Evolutionary conservation across 2,113 vertebrate species (phyloP).

Genomic region (Centropristis striata): DNA sequence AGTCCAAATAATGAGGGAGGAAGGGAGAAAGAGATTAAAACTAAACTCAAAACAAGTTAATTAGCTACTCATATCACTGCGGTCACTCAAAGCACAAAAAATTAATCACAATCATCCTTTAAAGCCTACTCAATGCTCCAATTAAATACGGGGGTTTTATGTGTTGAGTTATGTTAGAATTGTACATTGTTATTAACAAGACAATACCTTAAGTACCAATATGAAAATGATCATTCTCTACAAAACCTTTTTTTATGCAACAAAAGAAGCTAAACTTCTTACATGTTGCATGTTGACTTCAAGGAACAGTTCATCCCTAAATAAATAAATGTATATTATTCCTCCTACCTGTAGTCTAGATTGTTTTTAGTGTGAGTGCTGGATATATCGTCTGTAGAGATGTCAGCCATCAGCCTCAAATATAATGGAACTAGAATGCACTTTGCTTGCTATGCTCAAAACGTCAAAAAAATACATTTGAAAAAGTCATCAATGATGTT

Average conservation of each 20-base stretch:
- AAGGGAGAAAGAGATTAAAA: background rate
- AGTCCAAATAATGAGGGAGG: background rate
- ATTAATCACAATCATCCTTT: too few species aligned
- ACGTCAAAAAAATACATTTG: too few species aligned
- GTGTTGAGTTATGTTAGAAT: background rate
- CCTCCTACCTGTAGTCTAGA: too few species aligned
- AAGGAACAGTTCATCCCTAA: too few species aligned
- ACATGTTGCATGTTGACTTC: background rate
- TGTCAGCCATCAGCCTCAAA: too few species aligned
- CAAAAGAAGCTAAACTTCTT: background rate
- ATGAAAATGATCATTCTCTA: background rate
- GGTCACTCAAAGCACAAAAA: too few species aligned
- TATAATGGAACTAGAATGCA: too few species aligned
- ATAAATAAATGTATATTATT: too few species aligned
- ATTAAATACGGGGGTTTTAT: background rate
- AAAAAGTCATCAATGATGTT: too few species aligned
- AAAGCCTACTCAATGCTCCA: background rate
- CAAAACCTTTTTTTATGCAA: background rate
- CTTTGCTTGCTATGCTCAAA: too few species aligned
- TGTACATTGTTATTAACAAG: background rate
- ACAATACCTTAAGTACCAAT: background rate
- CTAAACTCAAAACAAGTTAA: background rate
- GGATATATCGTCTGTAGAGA: too few species aligned
- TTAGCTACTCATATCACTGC: background rate
- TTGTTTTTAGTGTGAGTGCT: too few species aligned